Percentiles rank a stretch among this genome's conserved stretches.
Conservation (phyloP, 2,888 invertebrate genomes). For the Incurvaria masculella region DNA sequence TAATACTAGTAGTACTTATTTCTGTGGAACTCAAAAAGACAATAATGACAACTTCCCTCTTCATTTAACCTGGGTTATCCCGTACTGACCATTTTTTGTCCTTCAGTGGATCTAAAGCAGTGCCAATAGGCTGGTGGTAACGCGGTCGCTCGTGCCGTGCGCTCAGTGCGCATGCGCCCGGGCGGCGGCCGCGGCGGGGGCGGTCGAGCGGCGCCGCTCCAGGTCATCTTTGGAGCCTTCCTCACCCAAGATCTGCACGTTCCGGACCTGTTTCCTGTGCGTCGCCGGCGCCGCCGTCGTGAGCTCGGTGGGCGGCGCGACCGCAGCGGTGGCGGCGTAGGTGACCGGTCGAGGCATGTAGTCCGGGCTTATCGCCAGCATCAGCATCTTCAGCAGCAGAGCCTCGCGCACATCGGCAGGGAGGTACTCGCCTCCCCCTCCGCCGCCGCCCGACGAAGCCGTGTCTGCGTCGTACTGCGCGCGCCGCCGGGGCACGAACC, state of each 20-base stretch:
- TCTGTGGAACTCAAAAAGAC: no score
- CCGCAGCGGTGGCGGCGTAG: constrained; percentile 46
- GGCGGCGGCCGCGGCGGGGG: constrained; percentile 13
- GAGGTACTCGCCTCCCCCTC: constrained; percentile 43
- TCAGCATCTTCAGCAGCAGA: constrained; percentile 66
- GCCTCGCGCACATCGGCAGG: constrained; percentile 71
- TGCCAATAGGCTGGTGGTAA: no score
- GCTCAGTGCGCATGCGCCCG: background rate
- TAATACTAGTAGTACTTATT: no score
- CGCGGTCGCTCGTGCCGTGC: no score
- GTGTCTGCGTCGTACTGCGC: constrained; percentile 37
- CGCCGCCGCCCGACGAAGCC: constrained; percentile 26
- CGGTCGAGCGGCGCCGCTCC: constrained; percentile 32
- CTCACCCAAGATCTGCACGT: constrained; percentile 70
- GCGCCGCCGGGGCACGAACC: constrained; percentile 40
- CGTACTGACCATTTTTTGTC: no score
- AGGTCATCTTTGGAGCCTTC: constrained; percentile 43
- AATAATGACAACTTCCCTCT: no score
- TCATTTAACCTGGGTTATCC: no score
- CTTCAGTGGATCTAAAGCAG: no score
- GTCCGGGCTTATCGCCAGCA: constrained; percentile 67
- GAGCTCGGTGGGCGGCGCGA: constrained; percentile 28
- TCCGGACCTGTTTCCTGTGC: constrained; percentile 60
- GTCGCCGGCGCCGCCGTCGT: constrained; percentile 43
- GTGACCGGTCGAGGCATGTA: constrained; percentile 35